phyloP scores from a whole-genome alignment of 2,797 vertebrate genomes.

The Schizopygopsis malacanthus region DNA sequence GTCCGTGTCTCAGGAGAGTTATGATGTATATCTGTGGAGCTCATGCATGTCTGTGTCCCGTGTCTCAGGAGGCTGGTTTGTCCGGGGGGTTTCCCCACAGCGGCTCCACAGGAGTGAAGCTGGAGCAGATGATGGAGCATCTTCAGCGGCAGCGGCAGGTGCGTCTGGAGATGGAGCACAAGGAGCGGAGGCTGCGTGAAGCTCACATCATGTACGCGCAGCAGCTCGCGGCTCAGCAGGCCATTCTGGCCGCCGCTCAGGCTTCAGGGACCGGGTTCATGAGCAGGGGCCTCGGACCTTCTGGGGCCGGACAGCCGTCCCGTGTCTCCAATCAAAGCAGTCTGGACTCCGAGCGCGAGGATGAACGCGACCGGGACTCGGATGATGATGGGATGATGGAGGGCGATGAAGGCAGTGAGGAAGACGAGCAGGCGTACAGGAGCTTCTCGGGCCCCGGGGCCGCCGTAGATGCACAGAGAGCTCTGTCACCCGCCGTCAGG shows the following conservation, averaged over 20 bases:
- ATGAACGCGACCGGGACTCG: constrained; percentile 59
- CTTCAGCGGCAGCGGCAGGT: constrained; percentile 88
- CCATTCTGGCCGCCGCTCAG: constrained; percentile 83
- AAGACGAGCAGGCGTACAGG: constrained; percentile 69
- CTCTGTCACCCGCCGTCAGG: constrained; percentile 73
- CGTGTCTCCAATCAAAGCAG: constrained; percentile 62
- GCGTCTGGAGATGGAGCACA: constrained; percentile 87
- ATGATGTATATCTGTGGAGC: too few species aligned
- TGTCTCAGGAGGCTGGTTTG: constrained; percentile 80
- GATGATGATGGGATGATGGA: constrained; percentile 78
- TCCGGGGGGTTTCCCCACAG: constrained; percentile 60
- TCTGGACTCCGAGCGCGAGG: constrained; percentile 75
- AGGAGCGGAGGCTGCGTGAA: constrained; percentile 87
- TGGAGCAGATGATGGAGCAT: constrained; percentile 92
- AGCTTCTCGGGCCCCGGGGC: constrained; percentile 60
- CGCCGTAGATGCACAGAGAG: constrained; percentile 68
- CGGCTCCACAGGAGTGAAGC: constrained; percentile 74
- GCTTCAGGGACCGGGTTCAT: constrained; percentile 77
- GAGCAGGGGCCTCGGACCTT: constrained; percentile 74
- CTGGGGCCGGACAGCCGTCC: constrained; percentile 68
- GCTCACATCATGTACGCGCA: constrained; percentile 89
- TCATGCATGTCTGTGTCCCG: constrained; percentile 56
- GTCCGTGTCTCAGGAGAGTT: too few species aligned
- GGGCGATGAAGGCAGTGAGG: constrained; percentile 85
- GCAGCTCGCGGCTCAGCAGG: constrained; percentile 87